Evolutionary conservation across 2,113 vertebrate species (phyloP), one percentile per base, ranked within the genome.

Genomic region (Hemicordylus capensis): DNA sequence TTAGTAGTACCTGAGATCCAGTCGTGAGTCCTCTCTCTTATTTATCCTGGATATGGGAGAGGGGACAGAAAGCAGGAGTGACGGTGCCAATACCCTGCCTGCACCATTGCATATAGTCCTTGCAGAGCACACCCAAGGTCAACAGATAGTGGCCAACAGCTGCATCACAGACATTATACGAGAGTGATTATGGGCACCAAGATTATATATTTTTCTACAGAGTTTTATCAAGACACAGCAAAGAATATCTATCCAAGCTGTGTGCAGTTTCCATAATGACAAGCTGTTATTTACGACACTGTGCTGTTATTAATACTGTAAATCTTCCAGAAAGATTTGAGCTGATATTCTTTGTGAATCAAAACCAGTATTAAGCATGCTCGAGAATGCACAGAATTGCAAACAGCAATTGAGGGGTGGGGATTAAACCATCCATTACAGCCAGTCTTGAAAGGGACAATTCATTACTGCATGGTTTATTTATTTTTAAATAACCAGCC

Each of bases 241-340:
- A 2, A 64, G 22, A 83, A 85, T 63, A 80, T 1, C 15, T 84
- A 54, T 73, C 64, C 84, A 92, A 90, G 91, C 19, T 93, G 56
- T 84, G 6, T 17, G 8, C 37, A 92, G 56, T 80, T 91, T 91
- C 88, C 54, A 34, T 86, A 63, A 95, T 93, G 88, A 92, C 2
- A 94, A 87, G 88, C 78, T 93, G 54, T 73, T 80, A 90, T 67
- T 95, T 92, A 91, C 93, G 94, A 92, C 90, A 91, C 78, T 86
- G 92, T 78, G 51, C 56, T 64, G 89, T 90, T 95, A 91, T 94
- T 93, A 94, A 93, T 86, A 73, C 74, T 87, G 28, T 91, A 95
- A 93, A 92, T 94, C 54, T 90, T 89, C 89, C 80, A 88, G 91
- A 89, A 76, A 90, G 4, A 92, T 90, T 91, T 91, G 78, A 87